phyloP scores from a whole-genome alignment of 2,113 vertebrate genomes.

The Siphamia tubifer region DNA sequence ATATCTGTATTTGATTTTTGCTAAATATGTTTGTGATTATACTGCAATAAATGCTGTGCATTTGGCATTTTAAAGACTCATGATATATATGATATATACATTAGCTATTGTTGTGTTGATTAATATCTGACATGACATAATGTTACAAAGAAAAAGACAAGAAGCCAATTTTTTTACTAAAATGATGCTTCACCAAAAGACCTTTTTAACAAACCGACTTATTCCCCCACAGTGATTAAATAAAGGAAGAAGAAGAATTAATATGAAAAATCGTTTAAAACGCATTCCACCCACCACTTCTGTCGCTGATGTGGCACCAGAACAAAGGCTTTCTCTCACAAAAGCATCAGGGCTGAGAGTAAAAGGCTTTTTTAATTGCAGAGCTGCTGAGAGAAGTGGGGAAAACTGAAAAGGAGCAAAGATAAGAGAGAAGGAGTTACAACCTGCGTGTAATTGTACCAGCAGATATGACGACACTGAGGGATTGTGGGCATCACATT shows the following conservation, averaged over 20 bases:
- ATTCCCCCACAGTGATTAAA: slow-evolving; percentile 39
- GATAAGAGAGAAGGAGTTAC: slow-evolving; percentile 17
- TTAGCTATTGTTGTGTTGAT: neutral
- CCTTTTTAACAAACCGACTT: slow-evolving; percentile 26
- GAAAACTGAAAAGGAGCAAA: slow-evolving; percentile 1
- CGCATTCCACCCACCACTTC: slow-evolving; percentile 56
- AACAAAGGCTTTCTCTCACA: slow-evolving; percentile 60
- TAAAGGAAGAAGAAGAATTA: slow-evolving; percentile 60
- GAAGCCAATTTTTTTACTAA: neutral
- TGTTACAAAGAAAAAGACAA: neutral
- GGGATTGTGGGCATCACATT: neutral
- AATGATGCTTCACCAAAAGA: slow-evolving; percentile 5
- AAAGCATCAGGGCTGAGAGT: slow-evolving; percentile 43
- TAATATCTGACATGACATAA: neutral
- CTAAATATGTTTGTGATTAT: slow-evolving; percentile 63
- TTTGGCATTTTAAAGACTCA: slow-evolving; percentile 50
- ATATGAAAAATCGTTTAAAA: slow-evolving; percentile 58
- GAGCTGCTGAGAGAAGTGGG: slow-evolving; percentile 37
- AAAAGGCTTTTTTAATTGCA: slow-evolving; percentile 68
- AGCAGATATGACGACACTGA: neutral
- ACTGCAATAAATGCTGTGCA: slow-evolving; percentile 74
- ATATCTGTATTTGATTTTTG: slow-evolving; percentile 58
- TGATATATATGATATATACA: neutral
- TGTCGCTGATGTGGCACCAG: slow-evolving; percentile 55
- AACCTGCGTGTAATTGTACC: neutral